Evolutionary conservation across 1,140 invertebrate species (phyloP).

Genomic region (Ericerus pela): DNA sequence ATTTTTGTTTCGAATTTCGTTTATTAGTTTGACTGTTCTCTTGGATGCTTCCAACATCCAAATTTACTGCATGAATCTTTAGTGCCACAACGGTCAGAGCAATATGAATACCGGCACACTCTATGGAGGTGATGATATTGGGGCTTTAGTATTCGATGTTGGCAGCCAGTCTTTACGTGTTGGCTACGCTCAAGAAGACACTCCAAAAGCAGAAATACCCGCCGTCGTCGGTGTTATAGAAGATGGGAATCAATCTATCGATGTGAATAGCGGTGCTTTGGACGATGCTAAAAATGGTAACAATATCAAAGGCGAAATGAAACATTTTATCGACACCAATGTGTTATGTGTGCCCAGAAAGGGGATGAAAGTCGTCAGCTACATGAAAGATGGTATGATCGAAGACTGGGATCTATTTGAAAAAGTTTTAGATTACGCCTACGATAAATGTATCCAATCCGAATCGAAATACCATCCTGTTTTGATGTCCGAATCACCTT

Average conservation of each 20-base stretch:
- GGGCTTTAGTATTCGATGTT: conserved; percentile 91
- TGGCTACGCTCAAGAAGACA: conserved; percentile 78
- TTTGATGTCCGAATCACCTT: conserved; percentile 73
- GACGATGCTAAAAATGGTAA: conserved; percentile 29
- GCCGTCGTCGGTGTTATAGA: conserved; percentile 53
- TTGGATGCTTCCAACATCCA: too few species aligned
- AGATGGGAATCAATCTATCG: conserved; percentile 37
- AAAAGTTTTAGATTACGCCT: conserved; percentile 65
- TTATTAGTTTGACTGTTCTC: too few species aligned
- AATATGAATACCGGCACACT: conserved; percentile 42
- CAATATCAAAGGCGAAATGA: conserved; percentile 37
- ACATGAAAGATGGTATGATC: conserved; percentile 77
- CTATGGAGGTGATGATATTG: conserved; percentile 90
- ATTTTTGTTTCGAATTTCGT: too few species aligned
- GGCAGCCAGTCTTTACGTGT: conserved; percentile 77
- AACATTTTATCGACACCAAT: conserved; percentile 62
- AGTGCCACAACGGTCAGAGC: too few species aligned
- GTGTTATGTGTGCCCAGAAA: conserved; percentile 77
- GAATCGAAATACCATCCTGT: conserved; percentile 68
- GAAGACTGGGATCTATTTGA: conserved; percentile 89
- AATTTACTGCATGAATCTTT: too few species aligned
- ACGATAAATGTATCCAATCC: conserved; percentile 58
- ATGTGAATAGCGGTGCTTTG: conserved; percentile 45
- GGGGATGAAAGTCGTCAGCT: conserved; percentile 54
- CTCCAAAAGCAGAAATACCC: conserved; percentile 72